phyloP scores from a whole-genome alignment of 2,888 invertebrate genomes.

The Odontocerum albicorne region DNA sequence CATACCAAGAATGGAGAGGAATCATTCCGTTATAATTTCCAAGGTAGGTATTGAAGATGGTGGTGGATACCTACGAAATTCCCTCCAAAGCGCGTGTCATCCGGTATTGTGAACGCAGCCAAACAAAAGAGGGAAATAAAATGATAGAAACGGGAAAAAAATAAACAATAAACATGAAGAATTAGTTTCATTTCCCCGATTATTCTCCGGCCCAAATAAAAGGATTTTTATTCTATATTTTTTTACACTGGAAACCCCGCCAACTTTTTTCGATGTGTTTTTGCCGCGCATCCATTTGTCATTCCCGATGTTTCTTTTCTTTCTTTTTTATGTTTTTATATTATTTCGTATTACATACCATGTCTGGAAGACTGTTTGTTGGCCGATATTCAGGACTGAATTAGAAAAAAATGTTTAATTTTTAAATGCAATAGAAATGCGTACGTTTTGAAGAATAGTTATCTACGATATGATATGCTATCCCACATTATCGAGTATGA shows the following conservation, averaged over 20 bases:
- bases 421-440: too few relatives aligned
- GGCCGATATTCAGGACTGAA: slow-evolving; percentile 1
- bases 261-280: slow-evolving; percentile 27
- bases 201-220: slow-evolving; percentile 23
- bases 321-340: background rate
- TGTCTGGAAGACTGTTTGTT: background rate
- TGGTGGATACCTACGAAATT: too few relatives aligned
- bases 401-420: background rate
- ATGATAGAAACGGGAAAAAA: slow-evolving; percentile 17
- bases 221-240: slow-evolving; percentile 33
- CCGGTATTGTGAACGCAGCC: slow-evolving; percentile 26
- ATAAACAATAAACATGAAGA: slow-evolving; percentile 34
- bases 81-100: slow-evolving; percentile 32
- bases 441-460: too few relatives aligned
- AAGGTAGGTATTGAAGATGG: too few relatives aligned
- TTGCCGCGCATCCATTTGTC: slow-evolving; percentile 33
- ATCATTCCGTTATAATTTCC: too few relatives aligned
- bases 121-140: slow-evolving; percentile 14
- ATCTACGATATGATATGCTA: too few relatives aligned
- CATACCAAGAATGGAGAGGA: too few relatives aligned
- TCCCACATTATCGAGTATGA: too few relatives aligned
- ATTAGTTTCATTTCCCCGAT: slow-evolving; percentile 34
- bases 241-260: slow-evolving; percentile 33
- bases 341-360: slow-evolving; percentile 5
- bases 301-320: slow-evolving; percentile 16